These are phyloP conservation scores for Orthochromis malagaraziensis DNA, from an alignment of 2,113 vertebrate genomes.

Conservation along the genomic window DNA sequence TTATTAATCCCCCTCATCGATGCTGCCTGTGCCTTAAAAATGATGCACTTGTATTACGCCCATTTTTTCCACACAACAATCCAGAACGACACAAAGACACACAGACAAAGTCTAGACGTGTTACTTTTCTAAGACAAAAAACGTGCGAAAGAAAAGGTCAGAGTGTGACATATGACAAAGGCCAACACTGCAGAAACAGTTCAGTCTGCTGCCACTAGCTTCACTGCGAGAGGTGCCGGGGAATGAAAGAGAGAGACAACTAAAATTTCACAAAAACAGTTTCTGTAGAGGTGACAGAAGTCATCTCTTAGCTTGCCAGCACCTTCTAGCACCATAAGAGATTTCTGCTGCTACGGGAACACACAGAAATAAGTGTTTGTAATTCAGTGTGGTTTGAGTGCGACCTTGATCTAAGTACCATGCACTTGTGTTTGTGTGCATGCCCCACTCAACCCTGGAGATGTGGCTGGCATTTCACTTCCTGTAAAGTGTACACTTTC, in stretches of 20 bases:
- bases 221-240: constrained; percentile 17
- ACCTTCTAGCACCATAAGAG: neutral
- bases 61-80: neutral
- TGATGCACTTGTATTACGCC: neutral
- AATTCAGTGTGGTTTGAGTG: neutral
- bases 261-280: constrained; percentile 1
- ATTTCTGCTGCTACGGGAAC: neutral
- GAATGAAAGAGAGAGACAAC: neutral
- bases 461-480: constrained; percentile 5
- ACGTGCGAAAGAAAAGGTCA: constrained; percentile 53
- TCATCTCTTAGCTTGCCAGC: neutral
- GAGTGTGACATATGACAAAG: constrained; percentile 57
- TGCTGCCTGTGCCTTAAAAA: neutral
- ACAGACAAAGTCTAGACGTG: neutral
- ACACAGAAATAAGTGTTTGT: neutral
- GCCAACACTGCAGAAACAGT: constrained; percentile 56
- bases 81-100: neutral
- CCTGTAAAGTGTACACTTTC: neutral
- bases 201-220: constrained; percentile 30
- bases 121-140: neutral
- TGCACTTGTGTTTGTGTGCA: constrained; percentile 11
- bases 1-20: neutral
- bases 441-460: constrained; percentile 5
- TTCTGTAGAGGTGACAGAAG: constrained; percentile 8
- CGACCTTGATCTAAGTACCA: constrained; percentile 17